Evolutionary conservation across 2,888 invertebrate species (phyloP).

Genomic region (Cryptocephalus moraei): DNA sequence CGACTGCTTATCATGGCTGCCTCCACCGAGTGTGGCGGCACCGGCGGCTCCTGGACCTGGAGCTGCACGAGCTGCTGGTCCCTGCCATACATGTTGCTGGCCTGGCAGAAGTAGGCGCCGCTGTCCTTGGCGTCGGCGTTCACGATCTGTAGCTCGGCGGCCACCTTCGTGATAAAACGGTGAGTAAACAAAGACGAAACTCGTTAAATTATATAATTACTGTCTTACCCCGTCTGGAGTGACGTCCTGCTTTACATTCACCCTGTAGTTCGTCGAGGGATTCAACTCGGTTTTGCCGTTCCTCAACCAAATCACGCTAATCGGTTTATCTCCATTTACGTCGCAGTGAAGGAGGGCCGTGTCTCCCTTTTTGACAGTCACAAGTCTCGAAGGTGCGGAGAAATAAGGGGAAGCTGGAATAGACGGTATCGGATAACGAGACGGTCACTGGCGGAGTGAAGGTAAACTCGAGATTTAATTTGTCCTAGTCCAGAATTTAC

Average conservation of each 20-base stretch:
- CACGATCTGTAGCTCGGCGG: constrained; percentile 60
- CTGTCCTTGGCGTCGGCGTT: constrained; percentile 60
- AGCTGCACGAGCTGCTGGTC: constrained; percentile 64
- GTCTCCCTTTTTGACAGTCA: constrained; percentile 63
- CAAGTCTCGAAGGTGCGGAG: constrained; percentile 55
- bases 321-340: constrained; percentile 70
- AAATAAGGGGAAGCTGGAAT: constrained; percentile 61
- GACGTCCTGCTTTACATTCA: constrained; percentile 51
- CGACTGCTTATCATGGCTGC: constrained; percentile 59
- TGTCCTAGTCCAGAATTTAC: too few relatives aligned
- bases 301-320: constrained; percentile 65
- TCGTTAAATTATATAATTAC: not conserved
- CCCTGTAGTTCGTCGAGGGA: constrained; percentile 61
- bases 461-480: too few relatives aligned
- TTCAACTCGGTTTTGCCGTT: constrained; percentile 59
- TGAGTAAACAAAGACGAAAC: not conserved
- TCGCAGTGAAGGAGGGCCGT: constrained; percentile 63
- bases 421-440: not conserved
- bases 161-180: constrained; percentile 17
- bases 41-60: constrained; percentile 58
- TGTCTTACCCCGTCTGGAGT: constrained; percentile 52
- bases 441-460: too few relatives aligned
- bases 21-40: constrained; percentile 37
- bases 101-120: constrained; percentile 69
- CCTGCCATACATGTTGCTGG: constrained; percentile 62